Evolutionary conservation across 2,113 vertebrate genomes (phyloP).

Genomic region (Vombatus ursinus): DNA sequence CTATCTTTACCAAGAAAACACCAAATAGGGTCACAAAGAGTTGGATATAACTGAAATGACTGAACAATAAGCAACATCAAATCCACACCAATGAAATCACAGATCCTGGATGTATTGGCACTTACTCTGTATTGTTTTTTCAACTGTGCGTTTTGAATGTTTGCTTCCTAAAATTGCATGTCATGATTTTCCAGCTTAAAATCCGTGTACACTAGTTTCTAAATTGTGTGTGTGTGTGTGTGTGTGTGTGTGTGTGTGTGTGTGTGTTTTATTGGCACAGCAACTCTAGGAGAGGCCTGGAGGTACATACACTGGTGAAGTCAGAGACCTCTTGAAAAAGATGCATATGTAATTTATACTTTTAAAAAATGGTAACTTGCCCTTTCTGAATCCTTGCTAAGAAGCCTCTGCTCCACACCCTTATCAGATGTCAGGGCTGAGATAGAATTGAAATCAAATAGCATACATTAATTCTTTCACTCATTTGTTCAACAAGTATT

Average conservation of each 20-base stretch:
- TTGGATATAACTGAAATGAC: too few species aligned
- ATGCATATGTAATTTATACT: neutral
- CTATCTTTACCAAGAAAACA: too few species aligned
- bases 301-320: neutral
- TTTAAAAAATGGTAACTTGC: neutral
- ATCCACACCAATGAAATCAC: too few species aligned
- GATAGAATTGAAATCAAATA: neutral
- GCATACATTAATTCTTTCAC: neutral
- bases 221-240: neutral
- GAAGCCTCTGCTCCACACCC: neutral
- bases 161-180: neutral
- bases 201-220: neutral
- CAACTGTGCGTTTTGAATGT: neutral
- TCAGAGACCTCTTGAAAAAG: neutral
- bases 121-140: too few species aligned
- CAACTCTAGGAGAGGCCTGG: neutral
- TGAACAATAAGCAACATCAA: neutral
- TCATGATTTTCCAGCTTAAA: neutral
- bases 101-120: too few species aligned
- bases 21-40: too few species aligned
- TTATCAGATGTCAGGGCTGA: neutral
- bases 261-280: neutral
- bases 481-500: neutral
- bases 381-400: neutral
- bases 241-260: too few species aligned